These are phyloP conservation scores for Eleutherodactylus coqui DNA, from an alignment of 2,797 vertebrate genomes.

Conservation along the genomic window DNA sequence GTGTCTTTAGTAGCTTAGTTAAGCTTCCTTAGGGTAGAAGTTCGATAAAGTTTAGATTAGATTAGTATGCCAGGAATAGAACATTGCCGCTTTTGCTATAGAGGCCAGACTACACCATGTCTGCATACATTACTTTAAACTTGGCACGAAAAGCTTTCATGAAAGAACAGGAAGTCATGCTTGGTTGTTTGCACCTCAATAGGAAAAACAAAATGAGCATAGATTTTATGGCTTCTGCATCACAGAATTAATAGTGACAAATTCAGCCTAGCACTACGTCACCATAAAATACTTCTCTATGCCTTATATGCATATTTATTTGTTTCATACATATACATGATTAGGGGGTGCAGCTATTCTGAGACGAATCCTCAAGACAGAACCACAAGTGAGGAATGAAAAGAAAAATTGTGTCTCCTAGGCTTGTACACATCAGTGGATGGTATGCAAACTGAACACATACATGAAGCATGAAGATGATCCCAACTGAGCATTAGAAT, in stretches of 20 bases:
- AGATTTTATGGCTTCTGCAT: conserved; percentile 51
- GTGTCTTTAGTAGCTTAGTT: background rate
- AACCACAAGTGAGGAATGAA: conserved; percentile 1
- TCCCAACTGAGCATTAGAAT: conserved; percentile 21
- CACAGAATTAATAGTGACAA: conserved; percentile 45
- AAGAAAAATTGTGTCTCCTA: conserved; percentile 1
- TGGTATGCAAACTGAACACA: conserved; percentile 22
- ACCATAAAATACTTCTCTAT: conserved; percentile 21
- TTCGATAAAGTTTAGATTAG: background rate
- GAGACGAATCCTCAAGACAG: conserved; percentile 15
- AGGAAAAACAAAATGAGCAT: conserved; percentile 42
- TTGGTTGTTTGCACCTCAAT: conserved; percentile 45
- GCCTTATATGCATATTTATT: conserved; percentile 19
- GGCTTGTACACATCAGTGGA: conserved; percentile 3
- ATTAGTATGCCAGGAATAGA: conserved; percentile 17
- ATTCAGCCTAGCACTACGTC: conserved; percentile 18
- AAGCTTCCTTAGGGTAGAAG: background rate
- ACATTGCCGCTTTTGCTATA: conserved; percentile 23
- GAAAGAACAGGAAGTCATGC: conserved; percentile 42
- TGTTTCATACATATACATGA: conserved; percentile 49
- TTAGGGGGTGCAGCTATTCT: background rate
- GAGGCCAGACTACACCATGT: conserved; percentile 18
- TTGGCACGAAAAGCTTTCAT: conserved; percentile 23
- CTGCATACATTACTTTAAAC: conserved; percentile 40
- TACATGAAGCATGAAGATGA: conserved; percentile 38